Conservation (phyloP, 1,140 invertebrate genomes). For the Platyscapa corneri region DNA sequence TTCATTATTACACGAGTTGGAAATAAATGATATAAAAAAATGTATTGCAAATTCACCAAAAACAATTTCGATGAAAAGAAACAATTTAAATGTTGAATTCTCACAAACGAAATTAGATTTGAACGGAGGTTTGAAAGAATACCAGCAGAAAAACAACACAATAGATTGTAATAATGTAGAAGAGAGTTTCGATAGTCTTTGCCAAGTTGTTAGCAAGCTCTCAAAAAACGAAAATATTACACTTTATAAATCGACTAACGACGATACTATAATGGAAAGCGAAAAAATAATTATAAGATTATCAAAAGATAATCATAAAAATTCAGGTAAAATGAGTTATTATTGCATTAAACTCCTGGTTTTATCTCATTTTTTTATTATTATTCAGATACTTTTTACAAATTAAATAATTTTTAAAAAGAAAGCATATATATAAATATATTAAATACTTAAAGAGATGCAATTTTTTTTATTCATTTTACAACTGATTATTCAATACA, state of each 20-base stretch:
- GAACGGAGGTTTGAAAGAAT: too few relatives aligned
- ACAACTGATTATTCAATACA: too few relatives aligned
- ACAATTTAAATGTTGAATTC: too few relatives aligned
- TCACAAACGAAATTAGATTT: too few relatives aligned
- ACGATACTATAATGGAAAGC: not conserved
- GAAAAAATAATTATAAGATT: not conserved
- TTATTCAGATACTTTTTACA: too few relatives aligned
- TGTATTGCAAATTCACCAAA: not conserved
- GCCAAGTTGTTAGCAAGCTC: constrained; percentile 18
- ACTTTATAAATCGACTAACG: not conserved
- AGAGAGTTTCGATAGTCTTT: constrained; percentile 41
- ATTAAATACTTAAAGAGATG: too few relatives aligned
- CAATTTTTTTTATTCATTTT: too few relatives aligned
- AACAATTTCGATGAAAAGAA: not conserved
- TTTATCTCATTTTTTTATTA: too few relatives aligned
- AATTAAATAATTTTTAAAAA: too few relatives aligned
- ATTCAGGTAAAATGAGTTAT: constrained; percentile 6
- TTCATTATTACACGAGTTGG: not conserved
- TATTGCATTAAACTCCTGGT: too few relatives aligned
- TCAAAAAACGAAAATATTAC: constrained; percentile 20
- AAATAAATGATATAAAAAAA: not conserved
- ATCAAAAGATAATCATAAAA: not conserved
- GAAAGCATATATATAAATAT: too few relatives aligned
- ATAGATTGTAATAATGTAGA: constrained; percentile 1
- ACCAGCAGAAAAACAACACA: not conserved